Base-by-base conservation (phyloP, 2,113 vertebrate genomes). In the Charadrius vociferus region DNA sequence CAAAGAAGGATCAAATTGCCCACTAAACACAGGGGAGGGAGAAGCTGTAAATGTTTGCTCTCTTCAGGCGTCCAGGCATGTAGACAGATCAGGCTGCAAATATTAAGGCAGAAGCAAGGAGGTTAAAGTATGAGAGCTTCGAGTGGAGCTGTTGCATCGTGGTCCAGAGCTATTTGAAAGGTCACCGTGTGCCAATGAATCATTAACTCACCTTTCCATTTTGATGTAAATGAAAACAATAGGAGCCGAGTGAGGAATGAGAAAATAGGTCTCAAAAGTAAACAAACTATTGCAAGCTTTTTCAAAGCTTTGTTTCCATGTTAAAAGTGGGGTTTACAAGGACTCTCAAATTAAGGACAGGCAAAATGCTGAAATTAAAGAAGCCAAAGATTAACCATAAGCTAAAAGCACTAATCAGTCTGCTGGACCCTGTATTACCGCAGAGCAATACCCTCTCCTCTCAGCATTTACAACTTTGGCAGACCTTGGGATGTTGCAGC, bases 171-270 rank as follows among this genome's bases (percentile, higher is more conserved):
- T 98, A 98, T 98, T 98, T 94, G 91, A 97, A 98, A 99, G 98
- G 98, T 98, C 98, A 98, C 41, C 18, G 85, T 97, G 98, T 98
- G 98, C 98, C 98, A 97, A 98, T 98, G 98, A 99, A 99, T 99
- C 98, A 99, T 99, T 99, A 99, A 99, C 99, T 98, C 98, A 98
- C 98, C 98, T 98, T 97, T 97, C 97, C 97, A 98, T 95, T 96
- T 96, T 93, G 91, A 98, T 98, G 96, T 97, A 98, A 98, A 98
- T 98, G 94, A 97, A 97, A 98, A 98, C 88, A 97, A 97, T 95
- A 95, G 96, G 75, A 97, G 62, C 75, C 5, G 9, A 86, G 88
- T 59, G 47, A 52, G 78, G 62, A 88, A 95, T 74, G 47, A 96
- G 77, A 97, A 86, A 93, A 83, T 94, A 88, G 18, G 19, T 85